Evolutionary conservation across 2,113 vertebrate species (phyloP).

Genomic region (Myotis brandtii): DNA sequence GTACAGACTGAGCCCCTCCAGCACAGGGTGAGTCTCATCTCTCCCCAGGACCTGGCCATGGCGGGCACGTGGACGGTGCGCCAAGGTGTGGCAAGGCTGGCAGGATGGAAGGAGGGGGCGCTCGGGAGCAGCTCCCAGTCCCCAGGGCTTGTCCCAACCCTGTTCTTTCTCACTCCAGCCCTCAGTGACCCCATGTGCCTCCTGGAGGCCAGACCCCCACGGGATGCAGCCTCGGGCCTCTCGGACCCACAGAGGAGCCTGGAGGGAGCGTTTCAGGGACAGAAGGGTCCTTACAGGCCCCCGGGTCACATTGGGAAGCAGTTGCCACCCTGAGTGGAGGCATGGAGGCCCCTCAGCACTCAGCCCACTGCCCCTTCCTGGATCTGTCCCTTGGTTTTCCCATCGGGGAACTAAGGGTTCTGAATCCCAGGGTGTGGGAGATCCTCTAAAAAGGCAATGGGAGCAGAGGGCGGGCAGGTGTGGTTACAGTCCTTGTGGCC

Average conservation of each 20-base stretch:
- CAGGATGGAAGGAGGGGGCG: no score
- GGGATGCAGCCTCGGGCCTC: rapidly evolving
- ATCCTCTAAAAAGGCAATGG: neutral
- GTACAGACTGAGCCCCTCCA: neutral
- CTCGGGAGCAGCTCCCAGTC: neutral
- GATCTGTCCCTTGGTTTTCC: neutral
- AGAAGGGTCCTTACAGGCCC: rapidly evolving
- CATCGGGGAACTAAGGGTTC: neutral
- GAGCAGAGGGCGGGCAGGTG: neutral
- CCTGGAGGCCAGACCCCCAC: neutral
- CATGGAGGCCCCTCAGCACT: no score
- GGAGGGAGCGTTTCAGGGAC: neutral
- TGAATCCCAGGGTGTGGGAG: neutral
- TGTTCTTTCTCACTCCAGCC: neutral
- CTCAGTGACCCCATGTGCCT: neutral
- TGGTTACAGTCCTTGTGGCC: neutral
- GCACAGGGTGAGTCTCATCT: constrained; percentile 11
- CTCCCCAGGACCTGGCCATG: constrained; percentile 44
- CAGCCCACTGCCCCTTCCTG: neutral
- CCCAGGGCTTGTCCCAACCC: neutral
- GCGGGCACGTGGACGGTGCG: rapidly evolving
- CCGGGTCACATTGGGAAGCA: no score
- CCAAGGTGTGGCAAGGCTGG: no score
- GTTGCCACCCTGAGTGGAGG: neutral
- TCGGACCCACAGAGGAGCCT: neutral